Conservation (phyloP, 2,888 invertebrate species). For the Zelleria hepariella region DNA sequence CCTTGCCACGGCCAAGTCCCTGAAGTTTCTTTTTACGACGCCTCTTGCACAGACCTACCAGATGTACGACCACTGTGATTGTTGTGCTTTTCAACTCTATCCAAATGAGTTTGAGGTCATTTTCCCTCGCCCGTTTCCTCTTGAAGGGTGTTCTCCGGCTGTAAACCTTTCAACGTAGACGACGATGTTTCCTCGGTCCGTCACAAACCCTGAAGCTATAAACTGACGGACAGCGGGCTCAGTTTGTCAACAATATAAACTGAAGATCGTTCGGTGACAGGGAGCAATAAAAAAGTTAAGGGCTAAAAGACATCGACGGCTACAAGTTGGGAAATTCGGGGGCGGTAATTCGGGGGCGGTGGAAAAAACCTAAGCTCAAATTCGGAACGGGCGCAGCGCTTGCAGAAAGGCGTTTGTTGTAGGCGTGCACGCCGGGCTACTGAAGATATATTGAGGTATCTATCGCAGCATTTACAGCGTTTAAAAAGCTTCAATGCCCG, state of each 20-base stretch:
- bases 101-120: constrained; percentile 31
- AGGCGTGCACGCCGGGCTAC: no score
- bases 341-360: neutral
- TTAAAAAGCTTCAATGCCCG: no score
- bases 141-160: constrained; percentile 8
- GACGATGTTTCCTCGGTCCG: constrained; percentile 36
- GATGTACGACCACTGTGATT: neutral
- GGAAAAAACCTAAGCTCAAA: neutral
- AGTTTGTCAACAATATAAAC: constrained; percentile 50
- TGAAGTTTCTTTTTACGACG: constrained; percentile 7
- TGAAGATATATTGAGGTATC: no score
- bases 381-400: no score
- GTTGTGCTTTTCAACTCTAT: neutral
- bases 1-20: constrained; percentile 31
- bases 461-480: no score
- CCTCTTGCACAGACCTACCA: neutral
- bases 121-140: constrained; percentile 17
- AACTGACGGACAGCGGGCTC: constrained; percentile 35
- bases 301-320: neutral
- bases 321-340: neutral
- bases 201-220: constrained; percentile 31
- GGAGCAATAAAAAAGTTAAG: neutral
- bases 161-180: constrained; percentile 44
- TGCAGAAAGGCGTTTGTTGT: no score
- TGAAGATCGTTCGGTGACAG: constrained; percentile 20